phyloP scores from a whole-genome alignment of 2,888 invertebrate species.

The Drosophila maculinotata region DNA sequence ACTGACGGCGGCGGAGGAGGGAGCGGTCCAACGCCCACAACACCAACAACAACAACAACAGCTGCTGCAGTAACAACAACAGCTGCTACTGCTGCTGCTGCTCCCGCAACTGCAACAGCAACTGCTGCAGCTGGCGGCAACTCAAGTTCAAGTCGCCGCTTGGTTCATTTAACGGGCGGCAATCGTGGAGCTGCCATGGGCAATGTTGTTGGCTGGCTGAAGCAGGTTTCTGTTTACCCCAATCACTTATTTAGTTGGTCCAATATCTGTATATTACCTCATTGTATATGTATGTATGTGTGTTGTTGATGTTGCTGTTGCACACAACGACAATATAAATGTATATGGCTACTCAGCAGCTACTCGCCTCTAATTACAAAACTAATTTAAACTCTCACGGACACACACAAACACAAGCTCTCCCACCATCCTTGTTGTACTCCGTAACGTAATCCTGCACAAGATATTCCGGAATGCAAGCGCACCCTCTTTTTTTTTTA shows the following conservation, averaged over 20 bases:
- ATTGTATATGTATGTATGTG: constrained; percentile 10
- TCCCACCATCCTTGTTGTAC: no score
- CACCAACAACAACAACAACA: constrained; percentile 8
- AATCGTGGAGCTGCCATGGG: constrained; percentile 88
- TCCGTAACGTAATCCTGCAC: constrained; percentile 30
- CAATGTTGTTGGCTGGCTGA: constrained; percentile 93
- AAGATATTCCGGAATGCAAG: constrained; percentile 30
- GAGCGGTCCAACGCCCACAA: constrained; percentile 1
- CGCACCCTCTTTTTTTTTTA: no score
- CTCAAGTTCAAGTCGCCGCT: constrained; percentile 73
- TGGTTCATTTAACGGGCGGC: constrained; percentile 87
- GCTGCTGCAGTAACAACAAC: neutral
- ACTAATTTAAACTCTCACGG: constrained; percentile 10
- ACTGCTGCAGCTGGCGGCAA: constrained; percentile 87
- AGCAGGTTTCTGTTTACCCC: constrained; percentile 87
- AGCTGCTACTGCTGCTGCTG: constrained; percentile 9
- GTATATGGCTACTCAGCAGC: constrained; percentile 10
- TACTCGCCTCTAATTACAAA: constrained; percentile 34
- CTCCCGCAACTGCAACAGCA: constrained; percentile 29
- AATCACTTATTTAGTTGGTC: constrained; percentile 15
- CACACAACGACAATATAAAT: constrained; percentile 3
- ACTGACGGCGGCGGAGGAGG: constrained; percentile 40
- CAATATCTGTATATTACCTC: constrained; percentile 1
- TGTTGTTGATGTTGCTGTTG: constrained; percentile 5
- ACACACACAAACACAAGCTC: constrained; percentile 3